Evolutionary conservation across 2,113 vertebrate genomes (phyloP), one percentile per base, ranked within the genome.

Genomic region (Muscicapa adusta): DNA sequence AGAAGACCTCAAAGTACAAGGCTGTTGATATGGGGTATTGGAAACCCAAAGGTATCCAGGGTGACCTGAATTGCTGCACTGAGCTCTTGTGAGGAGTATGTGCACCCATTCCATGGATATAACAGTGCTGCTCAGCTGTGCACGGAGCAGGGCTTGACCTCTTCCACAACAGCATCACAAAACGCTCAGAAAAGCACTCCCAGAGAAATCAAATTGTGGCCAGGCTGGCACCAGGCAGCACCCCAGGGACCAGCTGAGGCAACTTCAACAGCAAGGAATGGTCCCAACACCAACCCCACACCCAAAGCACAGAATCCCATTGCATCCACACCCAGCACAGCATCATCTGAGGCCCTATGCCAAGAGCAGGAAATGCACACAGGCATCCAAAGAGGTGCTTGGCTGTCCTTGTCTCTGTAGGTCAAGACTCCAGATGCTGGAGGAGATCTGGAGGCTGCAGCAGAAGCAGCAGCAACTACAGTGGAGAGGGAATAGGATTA

Each of bases 331-430:
- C 34, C 18, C 47, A 65, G 50, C 0, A 2, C 25, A 34, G 51
- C 29, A 38, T 14, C 0, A 0, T 29, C 73, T 61, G 66, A 66
- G 36, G 42, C 38, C 42, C 51, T 36, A 0, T 66, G 29, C 54
- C 42, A 80, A 86, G 57, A 80, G 66, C 42, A 71, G 26, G 29
- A 77, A 68, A 61, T 25, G 33, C 45, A 62, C 22, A 47, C 23
- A 47, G 33, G 18, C 31, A 54, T 16, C 12, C 60, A 80, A 50
- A 63, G 38, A 77, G 60, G 72, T 57, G 33, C 29, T 70, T 51
- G 81, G 45, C 42, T 48, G 8, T 45, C 15, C 36, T 45, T 80
- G 0, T 38, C 33, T 58, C 38, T 43, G 2, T 58, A 38, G 42
- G 50, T 54, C 36, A 45, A 57, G 58, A 25, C 20, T 93, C 45